phyloP scores from a whole-genome alignment of 2,797 vertebrate species.

The Bradypus variegatus region DNA sequence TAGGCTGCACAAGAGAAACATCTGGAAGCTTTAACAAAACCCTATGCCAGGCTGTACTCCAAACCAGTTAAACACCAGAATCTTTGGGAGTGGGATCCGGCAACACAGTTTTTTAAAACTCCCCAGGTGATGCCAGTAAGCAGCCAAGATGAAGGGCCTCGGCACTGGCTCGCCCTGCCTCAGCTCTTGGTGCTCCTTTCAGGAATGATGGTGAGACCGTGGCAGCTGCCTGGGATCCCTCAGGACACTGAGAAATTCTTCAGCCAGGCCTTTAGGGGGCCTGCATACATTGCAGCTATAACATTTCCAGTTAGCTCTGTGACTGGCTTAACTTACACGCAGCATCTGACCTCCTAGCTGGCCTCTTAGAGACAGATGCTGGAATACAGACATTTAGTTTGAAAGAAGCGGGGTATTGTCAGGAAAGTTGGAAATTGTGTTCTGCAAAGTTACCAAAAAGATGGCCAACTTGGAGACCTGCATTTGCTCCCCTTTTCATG shows the following conservation, averaged over 20 bases:
- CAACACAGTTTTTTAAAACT: not conserved
- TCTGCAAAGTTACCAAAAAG: not conserved
- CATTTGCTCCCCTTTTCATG: not conserved
- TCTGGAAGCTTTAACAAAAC: not conserved
- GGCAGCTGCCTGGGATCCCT: not conserved
- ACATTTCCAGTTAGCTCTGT: not conserved
- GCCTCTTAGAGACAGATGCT: not conserved
- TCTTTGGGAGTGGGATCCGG: not conserved
- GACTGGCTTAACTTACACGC: not conserved
- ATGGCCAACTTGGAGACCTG: not conserved
- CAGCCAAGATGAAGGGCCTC: not conserved
- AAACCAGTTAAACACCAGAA: not conserved
- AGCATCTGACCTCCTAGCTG: not conserved
- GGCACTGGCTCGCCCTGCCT: accelerated
- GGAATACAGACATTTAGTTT: not conserved
- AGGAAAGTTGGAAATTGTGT: not conserved
- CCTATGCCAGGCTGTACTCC: not conserved
- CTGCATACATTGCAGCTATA: not conserved
- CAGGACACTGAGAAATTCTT: not conserved
- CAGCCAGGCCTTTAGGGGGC: not conserved
- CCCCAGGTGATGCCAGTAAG: not conserved
- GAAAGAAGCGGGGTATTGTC: not conserved
- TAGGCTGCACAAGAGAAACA: not conserved
- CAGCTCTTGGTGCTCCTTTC: not conserved
- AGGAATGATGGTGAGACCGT: not conserved